Percentiles rank a stretch among this genome's conserved stretches.
Conservation (phyloP, 2,797 vertebrate genomes). For the Apogon hyalosoma region DNA sequence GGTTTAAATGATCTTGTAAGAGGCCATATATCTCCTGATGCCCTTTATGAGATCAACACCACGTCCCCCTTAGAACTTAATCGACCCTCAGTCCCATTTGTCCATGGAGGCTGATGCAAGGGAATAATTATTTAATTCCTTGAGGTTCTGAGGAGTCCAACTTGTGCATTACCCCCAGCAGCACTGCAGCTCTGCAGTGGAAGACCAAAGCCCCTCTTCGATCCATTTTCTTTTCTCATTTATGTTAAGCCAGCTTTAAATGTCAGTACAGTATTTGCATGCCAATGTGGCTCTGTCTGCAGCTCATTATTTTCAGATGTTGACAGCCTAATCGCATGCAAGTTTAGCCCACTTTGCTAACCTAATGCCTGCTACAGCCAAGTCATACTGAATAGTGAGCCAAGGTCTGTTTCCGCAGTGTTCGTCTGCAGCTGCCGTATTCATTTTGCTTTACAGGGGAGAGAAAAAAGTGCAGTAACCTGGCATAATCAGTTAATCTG, state of each 20-base stretch:
- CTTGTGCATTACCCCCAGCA: conserved; percentile 72
- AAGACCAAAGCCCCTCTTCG: conserved; percentile 62
- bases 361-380: conserved; percentile 64
- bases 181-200: conserved; percentile 58
- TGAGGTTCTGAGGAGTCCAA: conserved; percentile 77
- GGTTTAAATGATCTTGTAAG: conserved; percentile 85
- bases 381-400: conserved; percentile 55
- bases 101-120: conserved; percentile 71
- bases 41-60: conserved; percentile 84
- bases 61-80: conserved; percentile 76
- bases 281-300: conserved; percentile 75
- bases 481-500: conserved; percentile 36
- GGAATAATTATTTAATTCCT: conserved; percentile 79
- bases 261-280: conserved; percentile 83
- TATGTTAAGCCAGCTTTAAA: conserved; percentile 82
- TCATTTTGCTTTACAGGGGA: conserved; percentile 31
- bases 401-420: conserved; percentile 39
- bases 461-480: conserved; percentile 23
- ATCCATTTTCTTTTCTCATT: conserved; percentile 77
- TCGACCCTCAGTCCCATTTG: conserved; percentile 79
- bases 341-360: conserved; percentile 76
- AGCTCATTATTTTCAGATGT: conserved; percentile 80
- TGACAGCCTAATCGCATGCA: conserved; percentile 76
- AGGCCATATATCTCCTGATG: conserved; percentile 82
- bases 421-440: conserved; percentile 35